A percentile compares a stretch with the other conserved stretches of the same genome.
Conservation (phyloP, 2,113 vertebrate species). For the Capricornis sumatraensis region DNA sequence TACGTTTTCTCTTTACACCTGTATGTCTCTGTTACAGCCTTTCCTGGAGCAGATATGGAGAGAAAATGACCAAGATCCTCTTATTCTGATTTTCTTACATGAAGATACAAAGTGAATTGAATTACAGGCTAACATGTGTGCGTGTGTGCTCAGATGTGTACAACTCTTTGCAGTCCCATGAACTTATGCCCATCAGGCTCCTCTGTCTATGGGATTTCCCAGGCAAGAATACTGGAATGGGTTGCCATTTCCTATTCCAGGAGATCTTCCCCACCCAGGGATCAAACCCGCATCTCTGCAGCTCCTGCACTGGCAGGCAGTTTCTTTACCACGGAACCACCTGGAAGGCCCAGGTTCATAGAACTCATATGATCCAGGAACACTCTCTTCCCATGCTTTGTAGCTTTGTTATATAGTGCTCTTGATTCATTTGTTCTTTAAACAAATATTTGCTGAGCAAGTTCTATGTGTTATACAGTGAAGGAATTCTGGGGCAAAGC, state of each 20-base stretch:
- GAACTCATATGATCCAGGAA: not conserved
- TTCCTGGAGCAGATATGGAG: not conserved
- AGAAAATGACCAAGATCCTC: not conserved
- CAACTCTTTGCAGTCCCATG: not conserved
- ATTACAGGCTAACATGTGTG: not conserved
- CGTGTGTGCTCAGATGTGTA: not conserved
- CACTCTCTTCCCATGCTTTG: not conserved
- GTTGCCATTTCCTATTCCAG: not conserved
- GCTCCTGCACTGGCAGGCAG: not conserved
- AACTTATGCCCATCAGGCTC: not conserved
- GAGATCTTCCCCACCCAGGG: not conserved
- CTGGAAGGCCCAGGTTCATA: not conserved
- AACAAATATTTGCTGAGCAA: not conserved
- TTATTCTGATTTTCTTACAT: not conserved
- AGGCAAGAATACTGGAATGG: not conserved
- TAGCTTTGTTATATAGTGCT: not conserved
- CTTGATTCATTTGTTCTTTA: not conserved
- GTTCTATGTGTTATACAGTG: not conserved
- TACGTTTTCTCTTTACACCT: not conserved
- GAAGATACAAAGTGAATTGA: not conserved
- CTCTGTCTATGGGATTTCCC: not conserved
- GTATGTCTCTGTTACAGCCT: not conserved
- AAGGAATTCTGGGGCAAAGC: not conserved
- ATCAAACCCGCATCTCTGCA: not conserved
- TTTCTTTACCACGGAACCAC: not conserved